Conservation (phyloP, 2,888 invertebrate species). For the Blastobasis lacticolella region DNA sequence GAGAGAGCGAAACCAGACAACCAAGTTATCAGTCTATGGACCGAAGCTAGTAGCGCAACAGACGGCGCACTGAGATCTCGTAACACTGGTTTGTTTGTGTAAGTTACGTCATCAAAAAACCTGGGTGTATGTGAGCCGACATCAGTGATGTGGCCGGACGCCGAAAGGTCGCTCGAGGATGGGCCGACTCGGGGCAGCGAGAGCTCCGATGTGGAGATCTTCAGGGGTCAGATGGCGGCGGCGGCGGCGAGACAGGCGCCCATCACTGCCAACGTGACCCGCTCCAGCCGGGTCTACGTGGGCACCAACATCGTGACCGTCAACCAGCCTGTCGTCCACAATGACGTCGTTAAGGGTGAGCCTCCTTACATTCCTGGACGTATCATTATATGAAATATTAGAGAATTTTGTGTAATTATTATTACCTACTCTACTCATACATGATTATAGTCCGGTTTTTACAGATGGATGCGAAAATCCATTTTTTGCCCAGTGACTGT, state of each 20-base stretch:
- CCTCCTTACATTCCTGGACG: not conserved
- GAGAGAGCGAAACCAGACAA: too few relatives aligned
- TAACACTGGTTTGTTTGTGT: not conserved
- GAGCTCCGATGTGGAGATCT: constrained; percentile 35
- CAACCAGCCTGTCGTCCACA: constrained; percentile 53
- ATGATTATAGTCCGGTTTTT: too few relatives aligned
- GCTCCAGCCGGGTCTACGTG: constrained; percentile 48
- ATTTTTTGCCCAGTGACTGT: too few relatives aligned
- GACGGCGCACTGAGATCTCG: constrained; percentile 13
- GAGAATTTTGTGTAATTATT: too few relatives aligned
- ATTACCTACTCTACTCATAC: too few relatives aligned
- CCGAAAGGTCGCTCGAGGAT: constrained; percentile 13
- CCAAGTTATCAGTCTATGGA: too few relatives aligned
- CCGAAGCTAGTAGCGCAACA: constrained; percentile 33
- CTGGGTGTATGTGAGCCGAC: constrained; percentile 18
- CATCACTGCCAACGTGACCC: constrained; percentile 37
- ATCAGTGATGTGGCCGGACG: constrained; percentile 33
- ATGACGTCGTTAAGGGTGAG: constrained; percentile 61
- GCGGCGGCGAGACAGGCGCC: constrained; percentile 27
- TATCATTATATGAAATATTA: too few relatives aligned
- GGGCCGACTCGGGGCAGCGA: constrained; percentile 19
- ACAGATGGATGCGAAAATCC: too few relatives aligned
- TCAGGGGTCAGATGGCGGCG: constrained; percentile 28
- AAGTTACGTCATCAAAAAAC: constrained; percentile 22
- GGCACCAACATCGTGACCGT: constrained; percentile 55